Conservation (phyloP, 2,113 vertebrate species). For the Myiagra hebetior region DNA sequence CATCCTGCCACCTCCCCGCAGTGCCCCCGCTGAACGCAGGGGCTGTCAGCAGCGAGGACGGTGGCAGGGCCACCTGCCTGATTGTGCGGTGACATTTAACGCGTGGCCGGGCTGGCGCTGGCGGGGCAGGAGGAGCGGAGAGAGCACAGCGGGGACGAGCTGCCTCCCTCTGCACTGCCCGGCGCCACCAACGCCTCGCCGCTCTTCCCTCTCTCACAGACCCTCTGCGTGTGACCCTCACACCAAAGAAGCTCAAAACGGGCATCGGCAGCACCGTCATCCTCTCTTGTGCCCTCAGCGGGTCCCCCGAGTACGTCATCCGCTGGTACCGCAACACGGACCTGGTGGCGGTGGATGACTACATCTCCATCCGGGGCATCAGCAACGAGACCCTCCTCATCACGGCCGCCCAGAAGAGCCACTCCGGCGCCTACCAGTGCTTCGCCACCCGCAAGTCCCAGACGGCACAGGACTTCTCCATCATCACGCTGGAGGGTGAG, state of each 20-base stretch:
- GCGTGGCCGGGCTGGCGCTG: rapidly evolving
- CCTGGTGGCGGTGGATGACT: slow-evolving; percentile 84
- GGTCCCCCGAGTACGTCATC: slow-evolving; percentile 90
- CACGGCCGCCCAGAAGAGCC: slow-evolving; percentile 93
- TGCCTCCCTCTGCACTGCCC: neutral
- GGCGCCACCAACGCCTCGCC: rapidly evolving
- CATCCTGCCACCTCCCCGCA: neutral
- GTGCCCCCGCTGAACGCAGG: neutral
- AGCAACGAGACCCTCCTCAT: slow-evolving; percentile 97
- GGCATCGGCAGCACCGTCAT: slow-evolving; percentile 98
- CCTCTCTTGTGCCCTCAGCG: slow-evolving; percentile 90
- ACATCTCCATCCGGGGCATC: slow-evolving; percentile 93
- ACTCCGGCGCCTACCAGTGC: slow-evolving; percentile 97
- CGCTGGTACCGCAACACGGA: slow-evolving; percentile 98
- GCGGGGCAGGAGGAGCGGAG: neutral
- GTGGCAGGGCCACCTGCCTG: slow-evolving; percentile 54
- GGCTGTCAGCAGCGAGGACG: neutral
- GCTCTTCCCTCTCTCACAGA: slow-evolving; percentile 69
- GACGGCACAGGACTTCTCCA: slow-evolving; percentile 94
- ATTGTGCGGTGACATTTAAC: slow-evolving; percentile 74
- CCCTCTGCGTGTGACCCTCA: slow-evolving; percentile 92
- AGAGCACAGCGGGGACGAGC: rapidly evolving
- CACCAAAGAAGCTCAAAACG: slow-evolving; percentile 97
- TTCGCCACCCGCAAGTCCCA: slow-evolving; percentile 92
- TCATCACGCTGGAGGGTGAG: slow-evolving; percentile 93